Percentiles rank a stretch among this genome's conserved stretches.
Conservation (phyloP, 2,888 invertebrate species). For the Stramonita haemastoma region DNA sequence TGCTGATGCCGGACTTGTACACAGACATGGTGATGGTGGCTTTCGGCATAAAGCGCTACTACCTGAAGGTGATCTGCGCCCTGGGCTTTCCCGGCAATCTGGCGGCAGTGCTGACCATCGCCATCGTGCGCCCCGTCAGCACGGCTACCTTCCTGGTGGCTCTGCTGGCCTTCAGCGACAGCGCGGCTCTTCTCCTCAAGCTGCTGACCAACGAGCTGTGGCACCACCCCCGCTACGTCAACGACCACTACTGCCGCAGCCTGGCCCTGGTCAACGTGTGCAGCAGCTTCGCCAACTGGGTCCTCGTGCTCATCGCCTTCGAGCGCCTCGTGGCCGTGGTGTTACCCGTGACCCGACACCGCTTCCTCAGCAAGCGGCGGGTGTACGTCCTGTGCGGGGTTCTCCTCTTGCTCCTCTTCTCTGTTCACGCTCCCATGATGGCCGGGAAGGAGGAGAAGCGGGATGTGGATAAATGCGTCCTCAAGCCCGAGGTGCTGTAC, state of each 20-base stretch:
- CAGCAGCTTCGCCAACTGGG: constrained; percentile 50
- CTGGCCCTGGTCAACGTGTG: constrained; percentile 21
- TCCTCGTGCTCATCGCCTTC: constrained; percentile 47
- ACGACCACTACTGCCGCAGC: constrained; percentile 22
- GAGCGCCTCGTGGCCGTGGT: constrained; percentile 48
- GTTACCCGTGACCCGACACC: neutral
- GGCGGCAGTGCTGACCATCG: constrained; percentile 44
- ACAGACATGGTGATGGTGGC: neutral
- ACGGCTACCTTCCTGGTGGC: constrained; percentile 44
- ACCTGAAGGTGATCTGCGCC: constrained; percentile 37
- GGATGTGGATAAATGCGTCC: neutral
- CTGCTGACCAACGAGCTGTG: constrained; percentile 44
- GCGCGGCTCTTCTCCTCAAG: constrained; percentile 46
- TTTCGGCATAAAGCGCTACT: neutral
- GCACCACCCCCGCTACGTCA: neutral
- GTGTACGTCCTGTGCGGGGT: neutral
- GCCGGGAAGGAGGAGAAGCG: neutral
- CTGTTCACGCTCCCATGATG: constrained; percentile 16
- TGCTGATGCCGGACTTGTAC: neutral
- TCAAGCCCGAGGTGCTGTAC: neutral
- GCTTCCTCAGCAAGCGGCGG: constrained; percentile 16
- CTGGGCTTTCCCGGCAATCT: constrained; percentile 49
- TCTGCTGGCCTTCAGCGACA: constrained; percentile 49
- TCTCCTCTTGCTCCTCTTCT: neutral
- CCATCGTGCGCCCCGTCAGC: constrained; percentile 30